A percentile compares a stretch with the other conserved stretches of the same genome.
Conservation (phyloP, 2,888 invertebrate genomes). For the Pandemis cinnamomeana region DNA sequence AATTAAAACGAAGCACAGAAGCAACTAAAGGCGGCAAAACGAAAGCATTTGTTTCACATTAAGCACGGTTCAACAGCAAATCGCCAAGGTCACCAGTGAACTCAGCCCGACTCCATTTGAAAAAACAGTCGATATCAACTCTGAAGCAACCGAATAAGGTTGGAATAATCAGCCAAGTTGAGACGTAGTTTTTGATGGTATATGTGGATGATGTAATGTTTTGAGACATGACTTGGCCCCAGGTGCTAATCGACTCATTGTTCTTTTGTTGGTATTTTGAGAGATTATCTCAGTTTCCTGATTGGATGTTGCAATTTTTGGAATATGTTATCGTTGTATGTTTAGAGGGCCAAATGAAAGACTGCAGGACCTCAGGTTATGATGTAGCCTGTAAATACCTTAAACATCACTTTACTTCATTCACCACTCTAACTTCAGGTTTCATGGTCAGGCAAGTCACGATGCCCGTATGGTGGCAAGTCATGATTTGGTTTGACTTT, state of each 20-base stretch:
- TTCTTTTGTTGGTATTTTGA: constrained; percentile 40
- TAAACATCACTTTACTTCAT: too few species aligned
- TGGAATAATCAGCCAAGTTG: background rate
- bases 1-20: constrained; percentile 18
- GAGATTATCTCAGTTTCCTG: constrained; percentile 39
- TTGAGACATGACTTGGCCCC: constrained; percentile 19
- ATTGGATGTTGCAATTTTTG: constrained; percentile 11
- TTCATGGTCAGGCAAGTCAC: background rate
- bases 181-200: constrained; percentile 4
- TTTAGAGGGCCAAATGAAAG: too few species aligned
- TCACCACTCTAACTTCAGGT: background rate
- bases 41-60: constrained; percentile 61
- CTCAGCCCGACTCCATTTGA: constrained; percentile 7
- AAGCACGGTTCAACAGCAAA: constrained; percentile 38
- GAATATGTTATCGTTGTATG: background rate
- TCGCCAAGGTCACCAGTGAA: constrained; percentile 34
- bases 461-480: too few species aligned
- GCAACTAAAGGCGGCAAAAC: constrained; percentile 45
- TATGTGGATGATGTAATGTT: constrained; percentile 37
- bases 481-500: too few species aligned
- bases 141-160: background rate
- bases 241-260: constrained; percentile 34
- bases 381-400: too few species aligned
- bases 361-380: too few species aligned
- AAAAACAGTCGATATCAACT: background rate